Base-by-base conservation (phyloP, 2,113 vertebrate species). In the Eolophus roseicapilla region DNA sequence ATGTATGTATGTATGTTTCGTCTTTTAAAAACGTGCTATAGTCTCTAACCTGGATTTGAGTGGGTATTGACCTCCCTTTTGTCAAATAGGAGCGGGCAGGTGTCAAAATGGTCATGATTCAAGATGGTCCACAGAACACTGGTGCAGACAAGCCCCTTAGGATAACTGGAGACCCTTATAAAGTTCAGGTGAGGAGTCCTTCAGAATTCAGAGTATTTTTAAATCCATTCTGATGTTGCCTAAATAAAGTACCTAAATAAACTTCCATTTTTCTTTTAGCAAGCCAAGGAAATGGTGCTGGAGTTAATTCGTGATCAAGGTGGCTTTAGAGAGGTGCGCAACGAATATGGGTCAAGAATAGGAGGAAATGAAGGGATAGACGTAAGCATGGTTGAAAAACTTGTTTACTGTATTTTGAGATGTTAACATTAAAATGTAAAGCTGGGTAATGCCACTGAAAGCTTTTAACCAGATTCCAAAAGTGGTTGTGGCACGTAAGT, bases 261-360 rank as follows among this genome's bases (percentile, higher is more conserved):
- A n/a, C 28, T 94, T 92, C 29, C 7, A 13, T 70, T 96, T 8
- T 92, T 63, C 25, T 97, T 97, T 92, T 80, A 99, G 99, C 99
- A 99, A 99, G 99, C 99, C 93, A 99, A 99, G 98, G 99, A 99
- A 93, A 99, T 99, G 99, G 99, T 99, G 92, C 98, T 99, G 98
- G 99, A 99, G 95, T 98, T 99, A 97, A 99, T 99, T 97, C 98
- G 99, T 90, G 99, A 99, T 96, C 99, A 99, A 97, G 99, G 98
- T 98, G 98, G 99, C 97, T 99, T 99, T 98, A 98, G 99, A 98
- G 99, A 99, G 98, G 98, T 99, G 97, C 98, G 99, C 94, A 99
- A 99, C 92, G 99, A 99, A 62, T 99, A 99, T 69, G 99, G 99
- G 57, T 99, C 99, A 77, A 98, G 99, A 96, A 98, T 99, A 97